Conservation (phyloP, 2,888 invertebrate genomes). For the Cerastis leucographa region DNA sequence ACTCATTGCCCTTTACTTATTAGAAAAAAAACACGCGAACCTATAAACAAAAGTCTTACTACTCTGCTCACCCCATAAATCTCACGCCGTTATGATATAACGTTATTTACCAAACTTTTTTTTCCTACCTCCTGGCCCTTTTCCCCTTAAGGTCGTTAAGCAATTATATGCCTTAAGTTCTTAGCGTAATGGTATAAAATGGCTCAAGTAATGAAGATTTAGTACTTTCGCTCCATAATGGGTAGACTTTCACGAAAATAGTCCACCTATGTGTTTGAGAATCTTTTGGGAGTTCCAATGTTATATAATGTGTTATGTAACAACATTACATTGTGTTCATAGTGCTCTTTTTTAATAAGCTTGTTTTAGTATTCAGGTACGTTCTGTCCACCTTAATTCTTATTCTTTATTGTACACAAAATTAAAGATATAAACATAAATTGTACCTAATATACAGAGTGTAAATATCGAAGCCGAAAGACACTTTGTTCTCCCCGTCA, state of each 20-base stretch:
- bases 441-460: too few species aligned
- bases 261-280: constrained; percentile 58
- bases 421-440: too few species aligned
- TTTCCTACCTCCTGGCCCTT: constrained; percentile 43
- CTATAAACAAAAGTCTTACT: constrained; percentile 66
- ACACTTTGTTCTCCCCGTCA: too few species aligned
- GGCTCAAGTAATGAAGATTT: constrained; percentile 65
- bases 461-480: too few species aligned
- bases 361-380: background rate
- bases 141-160: constrained; percentile 56
- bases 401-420: too few species aligned
- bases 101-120: constrained; percentile 67
- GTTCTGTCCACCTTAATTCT: background rate
- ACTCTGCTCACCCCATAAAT: constrained; percentile 63
- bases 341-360: background rate
- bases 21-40: constrained; percentile 63
- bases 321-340: constrained; percentile 15
- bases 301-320: constrained; percentile 32
- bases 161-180: constrained; percentile 69
- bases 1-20: constrained; percentile 54
- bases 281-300: constrained; percentile 48
- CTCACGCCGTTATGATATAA: constrained; percentile 66
- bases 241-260: constrained; percentile 53
- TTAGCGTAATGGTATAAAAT: constrained; percentile 65
- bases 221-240: constrained; percentile 51